Percentiles rank a stretch among this genome's conserved stretches.
phyloP scores from a whole-genome alignment of 1,140 invertebrate species.

The Rhyacophila brunnea region DNA sequence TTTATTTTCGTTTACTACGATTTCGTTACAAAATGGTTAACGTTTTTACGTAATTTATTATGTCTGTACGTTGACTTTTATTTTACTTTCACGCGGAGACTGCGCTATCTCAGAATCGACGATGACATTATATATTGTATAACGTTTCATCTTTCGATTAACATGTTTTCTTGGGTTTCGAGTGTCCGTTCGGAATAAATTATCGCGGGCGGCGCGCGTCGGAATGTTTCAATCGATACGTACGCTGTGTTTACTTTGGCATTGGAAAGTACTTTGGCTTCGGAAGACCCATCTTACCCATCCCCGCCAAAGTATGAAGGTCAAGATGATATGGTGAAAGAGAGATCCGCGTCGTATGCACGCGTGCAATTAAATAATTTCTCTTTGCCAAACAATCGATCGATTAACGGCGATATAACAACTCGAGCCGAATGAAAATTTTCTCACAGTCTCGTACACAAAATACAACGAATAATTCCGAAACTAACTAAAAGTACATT shows the following conservation, averaged over 20 bases:
- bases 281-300: neutral
- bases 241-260: constrained; percentile 14
- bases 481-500: too few species aligned
- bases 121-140: neutral
- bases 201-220: constrained; percentile 5
- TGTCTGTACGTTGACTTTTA: too few species aligned
- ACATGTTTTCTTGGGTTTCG: neutral
- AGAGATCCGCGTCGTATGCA: constrained; percentile 21
- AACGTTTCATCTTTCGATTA: neutral
- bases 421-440: constrained; percentile 66
- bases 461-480: neutral
- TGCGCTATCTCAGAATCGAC: neutral
- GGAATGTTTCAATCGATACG: constrained; percentile 15
- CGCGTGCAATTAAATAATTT: constrained; percentile 29
- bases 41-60: too few species aligned
- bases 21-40: neutral
- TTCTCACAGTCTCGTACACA: constrained; percentile 41
- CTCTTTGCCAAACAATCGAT: constrained; percentile 50
- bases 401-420: constrained; percentile 69
- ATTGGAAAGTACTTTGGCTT: constrained; percentile 14
- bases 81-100: too few species aligned
- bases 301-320: constrained; percentile 29
- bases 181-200: neutral
- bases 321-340: constrained; percentile 22
- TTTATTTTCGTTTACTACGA: neutral